These are phyloP conservation scores for Amphipoea lucens DNA, from an alignment of 2,888 invertebrate species.

Conservation along the genomic window DNA sequence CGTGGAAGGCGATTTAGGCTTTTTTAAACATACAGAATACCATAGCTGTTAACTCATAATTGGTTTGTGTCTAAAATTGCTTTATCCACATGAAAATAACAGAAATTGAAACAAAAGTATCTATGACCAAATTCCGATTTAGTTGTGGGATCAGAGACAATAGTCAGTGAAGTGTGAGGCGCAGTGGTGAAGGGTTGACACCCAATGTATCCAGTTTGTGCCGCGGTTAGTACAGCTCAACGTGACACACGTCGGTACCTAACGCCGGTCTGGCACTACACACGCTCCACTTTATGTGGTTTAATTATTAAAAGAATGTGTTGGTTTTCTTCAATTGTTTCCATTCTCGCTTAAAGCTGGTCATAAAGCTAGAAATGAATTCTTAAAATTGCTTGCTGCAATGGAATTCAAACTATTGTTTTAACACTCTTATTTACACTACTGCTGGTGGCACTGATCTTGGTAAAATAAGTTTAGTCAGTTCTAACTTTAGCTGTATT, in stretches of 20 bases:
- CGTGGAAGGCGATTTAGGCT: no score
- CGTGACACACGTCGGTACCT: slow-evolving; percentile 43
- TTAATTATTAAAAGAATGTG: slow-evolving; percentile 35
- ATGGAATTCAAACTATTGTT: neutral
- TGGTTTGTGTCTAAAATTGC: neutral
- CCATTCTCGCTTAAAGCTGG: neutral
- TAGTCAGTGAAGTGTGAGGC: slow-evolving; percentile 39
- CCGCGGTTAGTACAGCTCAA: slow-evolving; percentile 52
- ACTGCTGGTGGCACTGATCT: neutral
- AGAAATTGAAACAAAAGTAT: neutral
- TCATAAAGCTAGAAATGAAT: slow-evolving; percentile 15
- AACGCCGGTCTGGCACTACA: slow-evolving; percentile 25
- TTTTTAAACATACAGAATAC: neutral
- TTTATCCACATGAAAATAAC: neutral
- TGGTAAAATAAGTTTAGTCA: neutral
- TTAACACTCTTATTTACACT: neutral
- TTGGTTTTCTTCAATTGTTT: slow-evolving; percentile 29
- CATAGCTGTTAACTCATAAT: neutral
- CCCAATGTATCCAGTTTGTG: slow-evolving; percentile 55
- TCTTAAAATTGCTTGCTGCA: slow-evolving; percentile 7
- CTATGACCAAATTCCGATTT: slow-evolving; percentile 1
- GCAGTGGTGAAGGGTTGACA: slow-evolving; percentile 54
- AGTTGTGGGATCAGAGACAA: slow-evolving; percentile 34
- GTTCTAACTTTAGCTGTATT: neutral
- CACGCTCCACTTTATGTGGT: slow-evolving; percentile 33